phyloP scores from a whole-genome alignment of 1,140 invertebrate species.

The Drosophila littoralis region DNA sequence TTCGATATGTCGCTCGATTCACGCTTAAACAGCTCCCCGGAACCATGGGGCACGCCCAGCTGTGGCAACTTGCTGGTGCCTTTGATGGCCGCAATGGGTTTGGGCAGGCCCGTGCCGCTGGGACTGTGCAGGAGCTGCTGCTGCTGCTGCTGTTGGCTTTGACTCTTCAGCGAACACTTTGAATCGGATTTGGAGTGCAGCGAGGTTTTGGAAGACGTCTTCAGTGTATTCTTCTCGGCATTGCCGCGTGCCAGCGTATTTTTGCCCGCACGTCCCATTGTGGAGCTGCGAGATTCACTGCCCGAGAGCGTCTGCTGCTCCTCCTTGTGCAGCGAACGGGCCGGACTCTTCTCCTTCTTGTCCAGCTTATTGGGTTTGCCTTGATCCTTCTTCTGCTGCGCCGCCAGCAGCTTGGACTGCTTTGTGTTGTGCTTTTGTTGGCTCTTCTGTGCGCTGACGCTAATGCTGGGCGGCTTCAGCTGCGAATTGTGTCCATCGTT shows the following conservation, averaged over 20 bases:
- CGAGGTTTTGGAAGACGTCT: slow-evolving; percentile 77
- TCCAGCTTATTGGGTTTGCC: slow-evolving; percentile 65
- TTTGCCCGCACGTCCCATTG: slow-evolving; percentile 67
- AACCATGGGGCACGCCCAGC: slow-evolving; percentile 63
- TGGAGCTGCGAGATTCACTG: slow-evolving; percentile 69
- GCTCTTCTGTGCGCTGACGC: slow-evolving; percentile 54
- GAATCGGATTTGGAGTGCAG: slow-evolving; percentile 79
- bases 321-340: slow-evolving; percentile 75
- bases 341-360: slow-evolving; percentile 82
- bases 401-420: slow-evolving; percentile 76
- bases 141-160: slow-evolving; percentile 24
- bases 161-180: slow-evolving; percentile 73
- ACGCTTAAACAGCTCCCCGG: slow-evolving; percentile 61
- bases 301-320: slow-evolving; percentile 49
- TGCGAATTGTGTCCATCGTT: slow-evolving; percentile 85
- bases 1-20: slow-evolving; percentile 80
- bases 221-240: slow-evolving; percentile 63
- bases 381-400: slow-evolving; percentile 76
- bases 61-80: slow-evolving; percentile 89
- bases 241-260: slow-evolving; percentile 52
- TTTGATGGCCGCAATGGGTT: slow-evolving; percentile 95
- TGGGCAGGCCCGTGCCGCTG: slow-evolving; percentile 90
- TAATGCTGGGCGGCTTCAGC: slow-evolving; percentile 75
- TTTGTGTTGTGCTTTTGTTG: slow-evolving; percentile 70
- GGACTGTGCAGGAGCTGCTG: slow-evolving; percentile 65